Evolutionary conservation across 2,888 invertebrate genomes (phyloP), one percentile per base, ranked within the genome.

Genomic region (Linhomoeus sp.): DNA sequence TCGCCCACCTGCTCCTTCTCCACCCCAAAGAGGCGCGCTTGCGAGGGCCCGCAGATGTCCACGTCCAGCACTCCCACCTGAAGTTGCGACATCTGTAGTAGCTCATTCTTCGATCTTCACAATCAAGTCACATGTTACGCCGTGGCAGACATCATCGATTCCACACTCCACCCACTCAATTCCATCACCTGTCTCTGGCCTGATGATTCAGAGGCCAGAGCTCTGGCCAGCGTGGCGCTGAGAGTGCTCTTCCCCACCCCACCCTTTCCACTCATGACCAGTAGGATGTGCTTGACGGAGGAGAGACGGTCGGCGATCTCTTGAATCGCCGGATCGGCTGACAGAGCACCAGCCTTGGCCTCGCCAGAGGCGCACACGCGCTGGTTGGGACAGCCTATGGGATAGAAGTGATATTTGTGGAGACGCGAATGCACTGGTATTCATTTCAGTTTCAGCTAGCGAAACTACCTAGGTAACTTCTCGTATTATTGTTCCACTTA

Each of bases 231-330:
- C 65, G 90, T 88, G 1, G 85, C 81, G 65, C 88, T 84, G 15
- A 97, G 79, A 49, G 92, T 92, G 22, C 90, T 92, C 72, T 97
- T 99, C 17, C 97, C 97, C 25, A 97, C 97, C 37, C 97, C 97
- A 24, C 97, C 97, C 74, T 97, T 97, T 1, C 97, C 97, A 1
- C 92, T 92, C 45, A 97, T 72, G n/a, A 97, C 77, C 55, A 97
- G 72, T 59, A 97, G 77, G 39, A 59, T 64, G 48, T 60, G 61
- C 48, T 61, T 62, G 23, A 63, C 55, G 22, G 75, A 73, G 12
- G 76, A 70, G 44, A 94, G 72, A 40, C 81, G 76, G 52, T 80
- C 77, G 56, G 77, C 77, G 22, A 92, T 85, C 50, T 80, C 68
- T 39, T 77, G 77, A 23, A 58, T 49, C 45, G 59, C 60, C 9